phyloP scores from a whole-genome alignment of 2,797 vertebrate genomes.

The Heterohyrax brucei region DNA sequence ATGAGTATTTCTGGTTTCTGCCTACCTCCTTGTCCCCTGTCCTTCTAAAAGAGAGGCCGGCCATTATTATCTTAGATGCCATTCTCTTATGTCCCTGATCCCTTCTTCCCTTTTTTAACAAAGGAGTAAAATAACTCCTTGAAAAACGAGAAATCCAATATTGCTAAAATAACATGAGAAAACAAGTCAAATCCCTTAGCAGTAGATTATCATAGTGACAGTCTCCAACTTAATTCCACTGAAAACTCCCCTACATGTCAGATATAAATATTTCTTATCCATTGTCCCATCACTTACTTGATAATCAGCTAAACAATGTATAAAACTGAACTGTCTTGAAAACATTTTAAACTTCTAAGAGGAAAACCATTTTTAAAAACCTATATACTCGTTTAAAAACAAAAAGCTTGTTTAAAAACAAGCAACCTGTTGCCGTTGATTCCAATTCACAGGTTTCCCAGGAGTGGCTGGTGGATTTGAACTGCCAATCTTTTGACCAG shows the following conservation, averaged over 20 bases:
- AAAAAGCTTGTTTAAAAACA: too few relatives aligned
- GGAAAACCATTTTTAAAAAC: constrained; percentile 18
- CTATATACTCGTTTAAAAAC: background rate
- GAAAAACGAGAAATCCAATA: constrained; percentile 48
- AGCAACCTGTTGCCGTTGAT: too few relatives aligned
- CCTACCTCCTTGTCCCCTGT: background rate
- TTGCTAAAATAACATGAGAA: constrained; percentile 51
- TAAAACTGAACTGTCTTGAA: constrained; percentile 46
- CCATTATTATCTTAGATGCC: background rate
- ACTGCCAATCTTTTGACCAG: too few relatives aligned
- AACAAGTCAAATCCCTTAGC: constrained; percentile 61
- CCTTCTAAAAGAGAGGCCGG: background rate
- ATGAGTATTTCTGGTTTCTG: background rate
- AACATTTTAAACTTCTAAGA: constrained; percentile 3
- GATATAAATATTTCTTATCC: constrained; percentile 35
- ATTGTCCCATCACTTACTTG: background rate
- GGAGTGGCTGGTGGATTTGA: too few relatives aligned
- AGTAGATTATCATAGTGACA: background rate
- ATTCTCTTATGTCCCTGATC: background rate
- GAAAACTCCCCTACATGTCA: constrained; percentile 20
- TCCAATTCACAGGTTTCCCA: too few relatives aligned
- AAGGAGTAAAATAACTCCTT: background rate
- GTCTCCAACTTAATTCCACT: constrained; percentile 55
- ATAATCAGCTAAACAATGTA: constrained; percentile 10
- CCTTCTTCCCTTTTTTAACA: background rate